Base-by-base conservation (phyloP, 2,888 invertebrate genomes). In the Polydrusus cervinus region DNA sequence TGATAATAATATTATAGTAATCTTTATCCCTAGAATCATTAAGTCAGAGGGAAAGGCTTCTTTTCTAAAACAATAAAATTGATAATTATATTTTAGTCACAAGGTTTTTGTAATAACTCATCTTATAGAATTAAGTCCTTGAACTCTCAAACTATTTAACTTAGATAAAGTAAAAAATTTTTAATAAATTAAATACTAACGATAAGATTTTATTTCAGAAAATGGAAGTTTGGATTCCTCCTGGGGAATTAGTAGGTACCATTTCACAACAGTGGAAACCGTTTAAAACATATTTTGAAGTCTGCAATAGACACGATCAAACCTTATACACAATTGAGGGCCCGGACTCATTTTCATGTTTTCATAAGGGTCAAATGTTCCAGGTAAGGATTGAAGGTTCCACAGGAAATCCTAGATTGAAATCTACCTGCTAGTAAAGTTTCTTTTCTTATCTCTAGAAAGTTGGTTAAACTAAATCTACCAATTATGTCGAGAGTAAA, bases 271-370 rank as follows among this genome's bases (percentile, higher is more conserved):
- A 91, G 72, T 93, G 92, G 82, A 91, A 92, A 1, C 87, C 93
- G 78, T 87, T 92, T 65, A 89, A 90, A 13, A 92, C 94, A 0
- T 90, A 90, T 81, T 96, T 93, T 86, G 88, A 90, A 13, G 90
- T 96, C 57, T 89, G 92, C 76, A 92, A 95, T 82, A 89, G 89
- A 0, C 86, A 87, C 3, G 91, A 91, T 13, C 89, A 91, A 75
- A 88, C 91, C 25, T 84, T 95, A 1, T 93, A 92, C 83, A 89
- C 90, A 71, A 90, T 97, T 60, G 92, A 93, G 81, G 95, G 95
- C 0, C 94, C 95, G 5, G 89, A 89, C n/a, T 89, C 89, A 73
- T 92, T 88, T 84, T 89, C 89, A 60, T 92, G 89, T 83, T 76
- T 83, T 30, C 90, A 90, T 76, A 90, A 90, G 83, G 90, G 90